phyloP scores from a whole-genome alignment of 2,113 vertebrate genomes.

The Sylvia atricapilla region DNA sequence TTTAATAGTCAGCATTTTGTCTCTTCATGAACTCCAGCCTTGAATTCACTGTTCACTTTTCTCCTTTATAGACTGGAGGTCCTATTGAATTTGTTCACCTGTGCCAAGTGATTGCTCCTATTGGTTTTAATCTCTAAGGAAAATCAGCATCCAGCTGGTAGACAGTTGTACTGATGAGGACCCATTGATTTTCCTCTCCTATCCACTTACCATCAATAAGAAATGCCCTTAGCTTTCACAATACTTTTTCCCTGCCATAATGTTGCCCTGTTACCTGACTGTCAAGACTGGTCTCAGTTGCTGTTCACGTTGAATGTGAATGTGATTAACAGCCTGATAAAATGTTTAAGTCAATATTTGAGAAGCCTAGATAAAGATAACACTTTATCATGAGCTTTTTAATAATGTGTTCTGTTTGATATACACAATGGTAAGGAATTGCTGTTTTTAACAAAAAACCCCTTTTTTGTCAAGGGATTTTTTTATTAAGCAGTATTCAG shows the following conservation, averaged over 20 bases:
- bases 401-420: conserved; percentile 9
- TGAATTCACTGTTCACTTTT: conserved; percentile 15
- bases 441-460: neutral
- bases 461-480: neutral
- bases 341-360: conserved; percentile 25
- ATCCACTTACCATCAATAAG: neutral
- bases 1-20: neutral
- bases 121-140: conserved; percentile 27
- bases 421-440: neutral
- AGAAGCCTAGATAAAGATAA: conserved; percentile 12
- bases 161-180: conserved; percentile 13
- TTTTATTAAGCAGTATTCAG: neutral
- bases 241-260: conserved; percentile 1
- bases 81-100: neutral
- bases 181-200: conserved; percentile 41
- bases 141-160: neutral
- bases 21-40: neutral
- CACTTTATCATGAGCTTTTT: neutral
- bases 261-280: neutral
- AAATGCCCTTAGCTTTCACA: conserved; percentile 9
- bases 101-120: neutral
- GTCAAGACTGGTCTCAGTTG: neutral
- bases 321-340: conserved; percentile 45
- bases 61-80: neutral
- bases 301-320: neutral